A percentile compares a stretch with the other conserved stretches of the same genome.
These are phyloP conservation scores for Gymnocypris eckloni DNA, from an alignment of 2,797 vertebrate species.

Conservation along the genomic window DNA sequence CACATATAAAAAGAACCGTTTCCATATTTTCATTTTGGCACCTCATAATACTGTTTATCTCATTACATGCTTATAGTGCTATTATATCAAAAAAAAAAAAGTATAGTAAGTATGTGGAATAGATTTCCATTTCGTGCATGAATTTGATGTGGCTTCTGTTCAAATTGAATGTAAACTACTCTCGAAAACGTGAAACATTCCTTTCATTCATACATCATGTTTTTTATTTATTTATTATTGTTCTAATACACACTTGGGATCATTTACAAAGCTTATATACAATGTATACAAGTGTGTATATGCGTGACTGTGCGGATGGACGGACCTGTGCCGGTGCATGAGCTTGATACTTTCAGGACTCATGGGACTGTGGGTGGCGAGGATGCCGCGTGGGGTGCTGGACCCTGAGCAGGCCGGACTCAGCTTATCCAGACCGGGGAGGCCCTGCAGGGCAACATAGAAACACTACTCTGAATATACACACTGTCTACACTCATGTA, in stretches of 20 bases:
- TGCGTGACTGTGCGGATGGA: slow-evolving; percentile 21
- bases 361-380: slow-evolving; percentile 92
- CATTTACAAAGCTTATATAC: background rate
- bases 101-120: background rate
- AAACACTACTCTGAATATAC: slow-evolving; percentile 78
- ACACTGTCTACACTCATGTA: slow-evolving; percentile 60
- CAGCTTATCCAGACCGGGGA: slow-evolving; percentile 90
- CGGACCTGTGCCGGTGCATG: slow-evolving; percentile 94
- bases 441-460: slow-evolving; percentile 85
- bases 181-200: background rate
- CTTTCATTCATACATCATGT: background rate
- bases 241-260: background rate
- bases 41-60: background rate
- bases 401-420: slow-evolving; percentile 86
- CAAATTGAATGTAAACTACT: background rate
- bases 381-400: slow-evolving; percentile 87
- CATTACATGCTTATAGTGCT: background rate
- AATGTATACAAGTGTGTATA: background rate
- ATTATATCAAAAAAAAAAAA: background rate
- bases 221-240: background rate
- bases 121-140: background rate
- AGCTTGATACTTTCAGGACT: slow-evolving; percentile 94
- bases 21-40: background rate
- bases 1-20: background rate
- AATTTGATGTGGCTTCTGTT: background rate